Conservation (phyloP, 2,113 vertebrate genomes). For the Hyperoodon ampullatus region DNA sequence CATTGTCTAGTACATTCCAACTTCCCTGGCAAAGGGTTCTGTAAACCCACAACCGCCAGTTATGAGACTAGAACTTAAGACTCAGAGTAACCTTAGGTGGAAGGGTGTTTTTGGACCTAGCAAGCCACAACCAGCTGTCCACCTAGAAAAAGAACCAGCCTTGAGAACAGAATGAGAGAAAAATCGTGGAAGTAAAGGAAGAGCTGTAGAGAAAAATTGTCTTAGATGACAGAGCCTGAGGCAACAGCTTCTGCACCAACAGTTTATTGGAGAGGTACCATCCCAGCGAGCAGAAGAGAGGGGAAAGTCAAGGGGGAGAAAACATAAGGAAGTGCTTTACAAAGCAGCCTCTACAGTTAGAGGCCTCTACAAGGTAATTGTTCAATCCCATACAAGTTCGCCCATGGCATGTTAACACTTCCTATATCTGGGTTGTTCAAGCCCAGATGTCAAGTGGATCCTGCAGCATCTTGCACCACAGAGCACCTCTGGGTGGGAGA, state of each 20-base stretch:
- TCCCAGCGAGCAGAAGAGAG: background rate
- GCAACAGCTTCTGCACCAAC: background rate
- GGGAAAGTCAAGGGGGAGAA: background rate
- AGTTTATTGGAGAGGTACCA: fast-evolving
- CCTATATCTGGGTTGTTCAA: fast-evolving
- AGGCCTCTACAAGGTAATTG: fast-evolving
- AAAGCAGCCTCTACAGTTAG: background rate
- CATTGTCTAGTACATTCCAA: background rate
- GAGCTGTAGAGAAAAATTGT: background rate
- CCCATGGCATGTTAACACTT: background rate
- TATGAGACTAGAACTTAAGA: background rate
- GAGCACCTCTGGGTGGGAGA: background rate
- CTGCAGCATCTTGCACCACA: background rate
- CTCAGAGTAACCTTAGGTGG: background rate
- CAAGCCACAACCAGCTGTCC: background rate
- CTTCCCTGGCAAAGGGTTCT: background rate
- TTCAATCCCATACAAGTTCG: background rate
- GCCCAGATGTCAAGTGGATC: fast-evolving
- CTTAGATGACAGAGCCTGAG: background rate
- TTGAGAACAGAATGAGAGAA: background rate
- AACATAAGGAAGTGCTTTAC: fast-evolving
- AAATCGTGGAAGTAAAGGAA: background rate
- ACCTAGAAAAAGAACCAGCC: background rate
- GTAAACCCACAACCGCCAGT: background rate
- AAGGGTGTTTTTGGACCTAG: background rate